These are phyloP conservation scores for Graptemys geographica DNA, from an alignment of 2,797 vertebrate species.

Conservation along the genomic window DNA sequence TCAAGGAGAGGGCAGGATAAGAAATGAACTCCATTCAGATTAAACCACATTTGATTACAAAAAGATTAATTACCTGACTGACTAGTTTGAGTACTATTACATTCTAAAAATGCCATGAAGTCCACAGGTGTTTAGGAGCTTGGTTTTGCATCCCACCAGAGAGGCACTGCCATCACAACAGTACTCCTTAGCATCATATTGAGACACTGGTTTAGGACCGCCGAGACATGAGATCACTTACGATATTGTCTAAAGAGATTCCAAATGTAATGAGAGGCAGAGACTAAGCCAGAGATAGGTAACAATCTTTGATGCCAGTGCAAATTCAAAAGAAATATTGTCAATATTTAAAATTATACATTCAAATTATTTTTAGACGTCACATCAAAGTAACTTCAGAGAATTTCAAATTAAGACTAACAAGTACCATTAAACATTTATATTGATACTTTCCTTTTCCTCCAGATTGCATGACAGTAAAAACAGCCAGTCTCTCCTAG, in stretches of 20 bases:
- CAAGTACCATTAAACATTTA: not conserved
- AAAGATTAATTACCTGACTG: not conserved
- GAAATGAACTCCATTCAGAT: not conserved
- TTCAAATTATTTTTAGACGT: not conserved
- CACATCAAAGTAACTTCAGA: not conserved
- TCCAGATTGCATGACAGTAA: not conserved
- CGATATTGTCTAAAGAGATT: not conserved
- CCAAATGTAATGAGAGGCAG: not conserved
- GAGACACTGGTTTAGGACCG: not conserved
- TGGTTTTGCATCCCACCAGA: not conserved
- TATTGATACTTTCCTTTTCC: not conserved
- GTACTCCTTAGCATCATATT: not conserved
- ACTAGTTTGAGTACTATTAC: not conserved
- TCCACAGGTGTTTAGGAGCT: not conserved
- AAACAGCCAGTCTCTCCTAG: not conserved
- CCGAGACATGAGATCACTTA: not conserved
- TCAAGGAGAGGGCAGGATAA: not conserved
- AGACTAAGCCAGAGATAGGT: not conserved
- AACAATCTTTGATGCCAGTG: not conserved
- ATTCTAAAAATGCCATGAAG: not conserved
- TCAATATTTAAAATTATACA: not conserved
- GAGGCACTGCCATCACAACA: not conserved
- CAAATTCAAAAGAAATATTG: not conserved
- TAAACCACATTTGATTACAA: not conserved
- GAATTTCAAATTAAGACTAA: not conserved